Evolutionary conservation across 1,140 invertebrate genomes (phyloP).

Genomic region (Neuroterus valhalla): DNA sequence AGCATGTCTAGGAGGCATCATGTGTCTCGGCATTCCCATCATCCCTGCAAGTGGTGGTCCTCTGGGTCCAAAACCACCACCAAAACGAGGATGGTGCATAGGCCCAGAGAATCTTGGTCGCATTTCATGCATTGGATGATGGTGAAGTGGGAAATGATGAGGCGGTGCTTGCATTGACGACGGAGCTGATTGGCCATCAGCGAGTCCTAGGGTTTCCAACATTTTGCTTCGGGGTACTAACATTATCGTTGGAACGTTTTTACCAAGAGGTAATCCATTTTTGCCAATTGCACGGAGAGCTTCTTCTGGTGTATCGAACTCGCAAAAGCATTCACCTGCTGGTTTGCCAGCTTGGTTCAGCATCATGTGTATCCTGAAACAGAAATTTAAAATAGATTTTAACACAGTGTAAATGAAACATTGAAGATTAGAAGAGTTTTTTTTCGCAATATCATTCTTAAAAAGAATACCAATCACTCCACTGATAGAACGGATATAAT

Average conservation of each 20-base stretch:
- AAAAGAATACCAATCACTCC: too few species aligned
- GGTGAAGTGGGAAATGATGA: slow-evolving; percentile 47
- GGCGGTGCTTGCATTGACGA: slow-evolving; percentile 43
- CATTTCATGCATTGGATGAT: slow-evolving; percentile 55
- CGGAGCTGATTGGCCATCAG: slow-evolving; percentile 57
- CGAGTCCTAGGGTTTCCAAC: slow-evolving; percentile 69
- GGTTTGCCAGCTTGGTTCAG: slow-evolving; percentile 81
- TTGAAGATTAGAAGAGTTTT: too few species aligned
- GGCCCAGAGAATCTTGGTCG: slow-evolving; percentile 63
- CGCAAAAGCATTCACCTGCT: slow-evolving; percentile 89
- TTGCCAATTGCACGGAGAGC: slow-evolving; percentile 82
- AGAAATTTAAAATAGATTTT: slow-evolving; percentile 30
- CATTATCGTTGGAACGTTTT: slow-evolving; percentile 80
- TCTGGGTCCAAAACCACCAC: slow-evolving; percentile 65
- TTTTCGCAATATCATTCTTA: too few species aligned
- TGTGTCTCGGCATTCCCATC: slow-evolving; percentile 69
- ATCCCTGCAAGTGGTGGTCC: slow-evolving; percentile 59
- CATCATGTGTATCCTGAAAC: slow-evolving; percentile 84
- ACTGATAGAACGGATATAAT: too few species aligned
- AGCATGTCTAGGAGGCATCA: slow-evolving; percentile 51
- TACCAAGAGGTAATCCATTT: slow-evolving; percentile 81
- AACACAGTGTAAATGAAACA: too few species aligned
- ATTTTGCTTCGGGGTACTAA: slow-evolving; percentile 80
- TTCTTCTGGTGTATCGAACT: slow-evolving; percentile 83
- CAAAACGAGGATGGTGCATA: slow-evolving; percentile 63